Conservation (phyloP, 2,797 vertebrate genomes). For the Linurgus olivaceus region DNA sequence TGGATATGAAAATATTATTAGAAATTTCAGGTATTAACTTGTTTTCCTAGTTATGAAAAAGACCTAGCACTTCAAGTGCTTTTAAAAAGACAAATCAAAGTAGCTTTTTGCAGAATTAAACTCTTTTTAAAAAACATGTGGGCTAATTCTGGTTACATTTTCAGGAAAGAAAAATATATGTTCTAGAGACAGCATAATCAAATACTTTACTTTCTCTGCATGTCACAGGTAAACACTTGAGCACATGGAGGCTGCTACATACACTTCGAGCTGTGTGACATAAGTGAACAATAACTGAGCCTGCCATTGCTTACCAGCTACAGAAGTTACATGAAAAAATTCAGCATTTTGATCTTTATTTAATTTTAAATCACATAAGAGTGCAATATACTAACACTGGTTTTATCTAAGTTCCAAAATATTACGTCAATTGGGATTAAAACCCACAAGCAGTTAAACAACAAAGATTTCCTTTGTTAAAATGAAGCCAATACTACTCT, state of each 20-base stretch:
- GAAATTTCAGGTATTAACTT: background rate
- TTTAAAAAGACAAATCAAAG: background rate
- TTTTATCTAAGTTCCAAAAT: slow-evolving; percentile 13
- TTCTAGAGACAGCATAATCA: background rate
- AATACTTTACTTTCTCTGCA: background rate
- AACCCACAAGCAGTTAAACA: slow-evolving; percentile 26
- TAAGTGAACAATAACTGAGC: background rate
- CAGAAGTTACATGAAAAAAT: background rate
- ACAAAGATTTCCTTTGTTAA: slow-evolving; percentile 37
- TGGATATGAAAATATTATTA: background rate
- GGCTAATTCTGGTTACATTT: background rate
- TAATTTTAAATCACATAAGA: background rate
- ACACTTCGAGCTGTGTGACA: accelerated
- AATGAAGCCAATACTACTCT: slow-evolving; percentile 40
- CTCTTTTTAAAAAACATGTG: background rate
- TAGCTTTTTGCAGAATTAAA: background rate
- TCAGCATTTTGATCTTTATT: background rate
- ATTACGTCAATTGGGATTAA: background rate
- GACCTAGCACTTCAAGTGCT: background rate
- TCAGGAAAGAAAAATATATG: background rate
- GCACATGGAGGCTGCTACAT: background rate
- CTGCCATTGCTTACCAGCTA: background rate
- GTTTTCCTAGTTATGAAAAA: background rate
- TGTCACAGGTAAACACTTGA: background rate
- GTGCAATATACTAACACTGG: background rate